phyloP scores from a whole-genome alignment of 1,140 invertebrate genomes.

The Neuroterus valhalla region DNA sequence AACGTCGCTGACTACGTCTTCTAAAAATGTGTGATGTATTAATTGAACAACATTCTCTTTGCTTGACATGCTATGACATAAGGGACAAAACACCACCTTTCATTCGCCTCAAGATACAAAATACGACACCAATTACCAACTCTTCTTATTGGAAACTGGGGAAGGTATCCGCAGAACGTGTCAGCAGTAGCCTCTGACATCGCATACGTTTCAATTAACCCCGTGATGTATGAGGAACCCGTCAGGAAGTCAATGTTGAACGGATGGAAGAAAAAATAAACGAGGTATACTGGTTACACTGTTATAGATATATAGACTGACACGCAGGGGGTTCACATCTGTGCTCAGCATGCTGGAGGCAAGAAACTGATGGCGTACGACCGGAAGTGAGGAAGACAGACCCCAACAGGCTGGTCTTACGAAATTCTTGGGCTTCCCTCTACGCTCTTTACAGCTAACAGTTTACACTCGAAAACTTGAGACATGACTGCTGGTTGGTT shows the following conservation, averaged over 20 bases:
- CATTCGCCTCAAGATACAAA: not conserved
- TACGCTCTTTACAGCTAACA: too few species aligned
- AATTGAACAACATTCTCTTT: not conserved
- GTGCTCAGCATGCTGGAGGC: constrained; percentile 51
- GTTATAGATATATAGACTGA: constrained; percentile 22
- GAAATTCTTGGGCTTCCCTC: constrained; percentile 16
- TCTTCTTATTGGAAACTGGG: not conserved
- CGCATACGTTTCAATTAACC: constrained; percentile 49
- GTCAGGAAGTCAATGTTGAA: constrained; percentile 43
- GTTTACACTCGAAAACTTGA: constrained; percentile 25
- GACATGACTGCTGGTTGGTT: not conserved
- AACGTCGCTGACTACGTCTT: not conserved
- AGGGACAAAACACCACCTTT: constrained; percentile 1
- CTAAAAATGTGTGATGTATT: not conserved
- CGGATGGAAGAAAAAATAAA: constrained; percentile 34
- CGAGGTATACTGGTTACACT: constrained; percentile 35
- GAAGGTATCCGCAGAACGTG: constrained; percentile 30
- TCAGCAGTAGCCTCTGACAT: constrained; percentile 35
- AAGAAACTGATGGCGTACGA: constrained; percentile 49
- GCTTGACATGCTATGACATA: constrained; percentile 12
- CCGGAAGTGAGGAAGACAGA: constrained; percentile 45
- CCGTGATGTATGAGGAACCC: constrained; percentile 46
- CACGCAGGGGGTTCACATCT: constrained; percentile 47
- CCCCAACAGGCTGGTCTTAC: not conserved
- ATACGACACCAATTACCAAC: not conserved